Evolutionary conservation across 2,113 vertebrate species (phyloP), one percentile per base, ranked within the genome.

Genomic region (Cricetomys ansorgei): DNA sequence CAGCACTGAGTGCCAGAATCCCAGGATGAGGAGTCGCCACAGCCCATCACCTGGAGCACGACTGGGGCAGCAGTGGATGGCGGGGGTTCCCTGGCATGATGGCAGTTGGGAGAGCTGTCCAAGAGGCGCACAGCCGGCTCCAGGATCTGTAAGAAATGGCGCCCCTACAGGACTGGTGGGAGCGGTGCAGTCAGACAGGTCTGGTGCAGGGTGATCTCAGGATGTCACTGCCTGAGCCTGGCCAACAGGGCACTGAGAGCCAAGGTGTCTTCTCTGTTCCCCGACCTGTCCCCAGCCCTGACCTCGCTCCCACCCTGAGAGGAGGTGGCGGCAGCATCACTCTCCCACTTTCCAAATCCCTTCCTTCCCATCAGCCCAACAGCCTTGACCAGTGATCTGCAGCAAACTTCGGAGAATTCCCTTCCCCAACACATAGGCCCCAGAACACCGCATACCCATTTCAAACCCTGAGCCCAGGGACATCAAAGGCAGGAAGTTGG

Each of bases 101-200:
- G 1, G 55, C 31, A 57, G 64, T 43, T 8, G 53, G 76, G 70
- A 48, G 29, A 45, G 5, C 53, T 40, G 40, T 88, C 73, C 13
- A 9, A 67, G 16, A 85, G 70, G 89, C 55, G 89, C 55, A 95
- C n/a, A 0, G 73, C 45, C 40, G 37, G 70, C 19, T 83, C 64
- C 17, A 59, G 80, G 73, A 95, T 57, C 96, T 97, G 92, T 45
- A 93, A 93, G 73, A 97, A 65, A 96, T 1, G 75, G 55, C 1
- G 0, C 16, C 75, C 67, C 9, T 25, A 1, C 48, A 59, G 88
- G n/a, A 50, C 69, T 96, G 70, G 88, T 48, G 76, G 89, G 40
- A 64, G 65, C 19, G 34, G 40, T 1, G 17, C 65, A 1, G 34
- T 50, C 9, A 37, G 27, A 70, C 7, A 23, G 57, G 59, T 88